These are phyloP conservation scores for Myrmecobius fasciatus DNA, from an alignment of 2,113 vertebrate species.

Conservation along the genomic window DNA sequence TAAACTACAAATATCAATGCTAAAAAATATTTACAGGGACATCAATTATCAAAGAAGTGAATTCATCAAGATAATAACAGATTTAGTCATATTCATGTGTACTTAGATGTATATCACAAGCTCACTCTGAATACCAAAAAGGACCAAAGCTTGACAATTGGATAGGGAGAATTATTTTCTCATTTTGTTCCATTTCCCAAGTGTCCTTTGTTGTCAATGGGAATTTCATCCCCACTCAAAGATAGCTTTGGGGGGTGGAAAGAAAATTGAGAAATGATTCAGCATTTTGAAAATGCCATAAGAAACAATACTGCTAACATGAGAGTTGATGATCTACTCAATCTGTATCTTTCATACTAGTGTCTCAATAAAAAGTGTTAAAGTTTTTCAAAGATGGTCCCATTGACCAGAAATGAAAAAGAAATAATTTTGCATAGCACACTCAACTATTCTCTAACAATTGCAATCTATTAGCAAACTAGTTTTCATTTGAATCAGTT, in stretches of 20 bases:
- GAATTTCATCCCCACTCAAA: constrained; percentile 28
- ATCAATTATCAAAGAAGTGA: constrained; percentile 4
- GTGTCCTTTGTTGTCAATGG: constrained; percentile 46
- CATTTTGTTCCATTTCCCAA: constrained; percentile 50
- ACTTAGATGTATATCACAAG: not conserved
- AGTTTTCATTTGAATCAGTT: constrained; percentile 7
- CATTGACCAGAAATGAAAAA: constrained; percentile 27
- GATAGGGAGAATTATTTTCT: constrained; percentile 42
- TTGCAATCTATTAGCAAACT: constrained; percentile 19
- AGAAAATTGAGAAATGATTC: constrained; percentile 46
- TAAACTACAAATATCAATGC: constrained; percentile 4
- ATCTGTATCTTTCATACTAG: constrained; percentile 20
- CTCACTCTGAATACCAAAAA: constrained; percentile 23
- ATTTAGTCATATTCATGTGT: not conserved
- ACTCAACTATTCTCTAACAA: constrained; percentile 12
- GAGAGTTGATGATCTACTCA: constrained; percentile 34
- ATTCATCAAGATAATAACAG: constrained; percentile 14
- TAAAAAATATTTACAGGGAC: constrained; percentile 25
- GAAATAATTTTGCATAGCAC: not conserved
- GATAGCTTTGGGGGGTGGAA: constrained; percentile 46
- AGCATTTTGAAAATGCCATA: constrained; percentile 58
- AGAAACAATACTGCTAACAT: constrained; percentile 56
- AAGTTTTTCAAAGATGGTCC: not conserved
- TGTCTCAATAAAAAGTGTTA: not conserved
- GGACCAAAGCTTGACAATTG: constrained; percentile 38